Evolutionary conservation across 2,797 vertebrate species (phyloP), one percentile per base, ranked within the genome.

Genomic region (Valencia hispanica): DNA sequence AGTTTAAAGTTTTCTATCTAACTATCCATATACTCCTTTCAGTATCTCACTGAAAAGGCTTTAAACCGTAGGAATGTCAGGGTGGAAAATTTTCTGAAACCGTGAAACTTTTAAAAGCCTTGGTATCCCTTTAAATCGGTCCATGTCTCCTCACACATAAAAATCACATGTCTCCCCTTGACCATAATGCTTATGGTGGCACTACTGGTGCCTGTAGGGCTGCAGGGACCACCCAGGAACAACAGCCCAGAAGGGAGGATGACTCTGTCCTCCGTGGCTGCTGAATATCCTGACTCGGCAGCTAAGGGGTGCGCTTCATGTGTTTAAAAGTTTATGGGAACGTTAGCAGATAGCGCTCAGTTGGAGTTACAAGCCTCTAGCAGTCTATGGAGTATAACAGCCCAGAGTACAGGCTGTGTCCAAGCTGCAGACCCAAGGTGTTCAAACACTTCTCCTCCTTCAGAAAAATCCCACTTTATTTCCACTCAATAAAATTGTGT

Each of bases 191-290:
- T 47, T 39, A 25, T 77, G 84, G 85, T 91, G 85, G 77, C 84
- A 70, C 81, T 85, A 47, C 0, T 70, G 68, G 81, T 79, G 84
- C 61, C 18, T 65, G 20, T 2, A 65, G 20, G 34, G 84, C 88
- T 74, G 78, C 80, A 70, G 88, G 77, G 90, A 92, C 91, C 92
- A 93, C 92, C 90, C 91, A 93, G 79, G 82, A 61, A 88, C 88
- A 76, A 6, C 0, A 2, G 12, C 1, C 43, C 30, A 77, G 77
- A 72, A 72, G 74, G 36, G 0, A 25, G 59, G 70, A 80, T 74
- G 87, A 85, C 85, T 41, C 61, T 39, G 71, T 85, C 80, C 68
- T 83, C 50, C 77, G 63, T 59, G 70, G 77, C 81, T 71, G 48
- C 68, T 80, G 74, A 70, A 81, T 77, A 34, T 70, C 79, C 84